Base-by-base conservation (phyloP, 2,888 invertebrate species). In the Acheta domesticus region DNA sequence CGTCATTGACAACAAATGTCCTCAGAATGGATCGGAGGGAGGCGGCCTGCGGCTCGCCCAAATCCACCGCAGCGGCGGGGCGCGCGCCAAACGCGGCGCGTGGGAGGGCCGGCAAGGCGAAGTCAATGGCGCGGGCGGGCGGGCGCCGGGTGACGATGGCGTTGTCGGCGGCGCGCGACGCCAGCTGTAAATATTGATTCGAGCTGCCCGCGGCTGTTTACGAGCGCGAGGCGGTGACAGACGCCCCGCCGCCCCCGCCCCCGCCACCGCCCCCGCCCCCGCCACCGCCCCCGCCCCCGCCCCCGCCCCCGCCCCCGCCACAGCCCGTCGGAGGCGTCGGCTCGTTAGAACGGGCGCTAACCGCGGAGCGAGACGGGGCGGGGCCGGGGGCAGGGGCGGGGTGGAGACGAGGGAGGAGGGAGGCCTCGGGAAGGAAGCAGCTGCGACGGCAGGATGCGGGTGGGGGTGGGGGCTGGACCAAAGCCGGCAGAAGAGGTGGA, bases 181-280 rank as follows among this genome's bases (percentile, higher is more conserved):
- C n/a, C 62, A 14, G n/a, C 62, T 19, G 62, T 62, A 62, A 62
- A 62, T 62, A 62, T 62, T 62, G 62, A 62, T 62, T 62, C 62
- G n/a, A 62, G n/a, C 16, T n/a, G 62, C 14, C 62, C 14, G 16
- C 16, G 62, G 62, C 14, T 62, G 62, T 62, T 62, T 62, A 62
- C 62, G 62, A 62, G 62, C 62, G 62, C 62, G 11, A 62, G 62
- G n/a, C n/a, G 62, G 62, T 62, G 62, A 62, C 62, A 62, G 62
- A 62, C 62, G n/a, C 62, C 5, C 62, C 62, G n/a, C 62, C 62
- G 2, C 19, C 62, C 14, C 19, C 50, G 19, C 2, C 50, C 23
- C 23, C 23, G 23, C 23, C 36, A 5, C 5, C 4, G 36, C 36
- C 36, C 36, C n/a, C n/a, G n/a, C 62, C 62, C 14, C 62, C 62